Conservation (phyloP, 2,797 vertebrate species). For the Lerista edwardsae region DNA sequence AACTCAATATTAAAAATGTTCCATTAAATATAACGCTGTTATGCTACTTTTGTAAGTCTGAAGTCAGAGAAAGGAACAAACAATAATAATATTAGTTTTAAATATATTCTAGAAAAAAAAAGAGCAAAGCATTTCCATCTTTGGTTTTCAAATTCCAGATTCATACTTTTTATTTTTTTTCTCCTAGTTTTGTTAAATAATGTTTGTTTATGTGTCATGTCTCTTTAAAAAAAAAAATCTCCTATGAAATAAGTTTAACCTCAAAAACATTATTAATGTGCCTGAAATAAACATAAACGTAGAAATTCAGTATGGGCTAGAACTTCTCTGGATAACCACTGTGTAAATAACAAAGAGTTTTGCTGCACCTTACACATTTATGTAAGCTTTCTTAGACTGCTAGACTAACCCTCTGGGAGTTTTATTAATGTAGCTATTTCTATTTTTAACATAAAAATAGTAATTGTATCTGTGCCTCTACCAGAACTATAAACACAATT, state of each 20-base stretch:
- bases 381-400: too few species aligned
- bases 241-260: background rate
- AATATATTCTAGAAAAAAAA: background rate
- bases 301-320: background rate
- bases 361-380: too few species aligned
- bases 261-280: background rate
- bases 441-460: background rate
- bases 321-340: background rate
- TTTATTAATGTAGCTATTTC: background rate
- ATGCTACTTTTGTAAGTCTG: background rate
- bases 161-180: background rate
- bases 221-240: background rate
- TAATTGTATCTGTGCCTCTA: background rate
- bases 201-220: background rate
- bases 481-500: background rate
- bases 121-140: background rate
- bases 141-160: background rate
- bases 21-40: slow-evolving; percentile 11
- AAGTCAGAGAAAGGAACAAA: slow-evolving; percentile 13
- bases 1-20: slow-evolving; percentile 36
- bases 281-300: background rate
- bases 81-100: slow-evolving; percentile 16
- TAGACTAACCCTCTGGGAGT: background rate
- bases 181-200: background rate
- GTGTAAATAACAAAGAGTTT: background rate